Evolutionary conservation across 1,140 invertebrate species (phyloP).

Genomic region (Cotesia glomerata): DNA sequence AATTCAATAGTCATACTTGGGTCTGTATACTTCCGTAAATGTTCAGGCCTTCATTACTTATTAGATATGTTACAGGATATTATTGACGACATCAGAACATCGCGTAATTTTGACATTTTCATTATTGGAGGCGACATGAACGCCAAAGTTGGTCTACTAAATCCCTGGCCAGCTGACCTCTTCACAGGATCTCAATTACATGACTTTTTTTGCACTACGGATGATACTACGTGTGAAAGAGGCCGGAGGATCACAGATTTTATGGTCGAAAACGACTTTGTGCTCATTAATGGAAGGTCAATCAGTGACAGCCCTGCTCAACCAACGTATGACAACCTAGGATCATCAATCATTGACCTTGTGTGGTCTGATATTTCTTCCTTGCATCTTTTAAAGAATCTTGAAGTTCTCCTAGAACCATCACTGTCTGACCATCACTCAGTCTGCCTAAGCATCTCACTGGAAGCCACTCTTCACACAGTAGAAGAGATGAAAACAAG

Average conservation of each 20-base stretch:
- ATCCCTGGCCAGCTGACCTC: neutral
- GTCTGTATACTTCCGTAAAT: neutral
- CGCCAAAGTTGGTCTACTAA: neutral
- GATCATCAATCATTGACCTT: constrained; percentile 7
- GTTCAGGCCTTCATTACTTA: neutral
- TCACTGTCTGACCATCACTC: constrained; percentile 4
- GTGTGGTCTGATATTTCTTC: neutral
- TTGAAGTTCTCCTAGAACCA: neutral
- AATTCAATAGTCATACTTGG: neutral
- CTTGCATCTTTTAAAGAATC: neutral
- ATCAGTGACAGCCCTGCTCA: constrained; percentile 3
- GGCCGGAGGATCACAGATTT: neutral
- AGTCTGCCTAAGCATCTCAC: neutral
- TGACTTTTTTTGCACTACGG: neutral
- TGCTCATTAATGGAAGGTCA: constrained; percentile 13
- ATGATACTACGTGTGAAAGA: neutral
- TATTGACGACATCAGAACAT: neutral
- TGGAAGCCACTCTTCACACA: neutral
- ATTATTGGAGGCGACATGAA: neutral
- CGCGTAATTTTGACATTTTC: neutral
- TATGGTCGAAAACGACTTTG: constrained; percentile 10
- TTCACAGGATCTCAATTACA: neutral
- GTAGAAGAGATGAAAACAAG: neutral
- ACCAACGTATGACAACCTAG: neutral
- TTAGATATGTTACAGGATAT: neutral